Evolutionary conservation across 2,113 vertebrate species (phyloP).

Genomic region (Neodontobutis hainanensis): DNA sequence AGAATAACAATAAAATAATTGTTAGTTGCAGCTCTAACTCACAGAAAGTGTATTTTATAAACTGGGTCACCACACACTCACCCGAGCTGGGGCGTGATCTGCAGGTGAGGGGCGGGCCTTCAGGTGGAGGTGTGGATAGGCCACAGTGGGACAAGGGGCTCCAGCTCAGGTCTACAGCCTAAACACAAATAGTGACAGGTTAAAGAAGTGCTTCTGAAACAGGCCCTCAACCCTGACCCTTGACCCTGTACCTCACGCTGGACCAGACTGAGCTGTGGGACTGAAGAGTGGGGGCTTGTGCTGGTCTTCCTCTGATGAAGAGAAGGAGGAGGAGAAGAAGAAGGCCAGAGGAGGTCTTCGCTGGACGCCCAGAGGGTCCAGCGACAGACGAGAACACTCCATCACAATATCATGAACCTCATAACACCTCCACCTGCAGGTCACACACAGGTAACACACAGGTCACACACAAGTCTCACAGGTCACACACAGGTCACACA

Average conservation of each 20-base stretch:
- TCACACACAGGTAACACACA: background rate
- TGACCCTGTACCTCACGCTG: conserved; percentile 21
- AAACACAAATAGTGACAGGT: conserved; percentile 17
- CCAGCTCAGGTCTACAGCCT: conserved; percentile 79
- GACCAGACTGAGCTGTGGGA: too few species aligned
- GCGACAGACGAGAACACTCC: conserved; percentile 96
- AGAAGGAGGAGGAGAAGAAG: conserved; percentile 50
- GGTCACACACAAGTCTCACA: too few species aligned
- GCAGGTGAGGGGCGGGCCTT: conserved; percentile 61
- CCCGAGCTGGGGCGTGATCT: conserved; percentile 79
- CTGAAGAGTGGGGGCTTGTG: background rate
- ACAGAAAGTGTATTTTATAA: background rate
- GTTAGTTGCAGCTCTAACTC: too few species aligned
- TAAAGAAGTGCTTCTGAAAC: too few species aligned
- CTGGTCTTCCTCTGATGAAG: conserved; percentile 15
- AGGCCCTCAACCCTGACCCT: too few species aligned
- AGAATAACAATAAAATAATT: too few species aligned
- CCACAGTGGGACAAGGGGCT: conserved; percentile 89
- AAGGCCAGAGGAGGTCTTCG: conserved; percentile 85
- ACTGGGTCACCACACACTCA: conserved; percentile 51
- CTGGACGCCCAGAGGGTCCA: conserved; percentile 92
- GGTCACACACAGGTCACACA: background rate
- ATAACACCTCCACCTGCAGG: conserved; percentile 90
- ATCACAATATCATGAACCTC: conserved; percentile 97
- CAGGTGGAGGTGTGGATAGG: conserved; percentile 88